Evolutionary conservation across 2,888 invertebrate species (phyloP).

Genomic region (Lepidochitona cinerea): DNA sequence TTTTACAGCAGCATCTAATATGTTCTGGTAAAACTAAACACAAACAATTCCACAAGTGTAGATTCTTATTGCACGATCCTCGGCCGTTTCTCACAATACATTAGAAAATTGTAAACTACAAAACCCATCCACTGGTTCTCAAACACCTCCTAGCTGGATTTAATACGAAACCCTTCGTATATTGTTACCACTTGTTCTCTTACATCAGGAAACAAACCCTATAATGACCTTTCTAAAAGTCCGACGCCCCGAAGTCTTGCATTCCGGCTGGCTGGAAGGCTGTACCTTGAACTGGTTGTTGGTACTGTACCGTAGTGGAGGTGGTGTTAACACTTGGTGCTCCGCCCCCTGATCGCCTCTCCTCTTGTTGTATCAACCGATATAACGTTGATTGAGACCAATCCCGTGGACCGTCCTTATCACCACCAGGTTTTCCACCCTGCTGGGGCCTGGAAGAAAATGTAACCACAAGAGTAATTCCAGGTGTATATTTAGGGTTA

Average conservation of each 20-base stretch:
- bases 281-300: not conserved
- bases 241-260: not conserved
- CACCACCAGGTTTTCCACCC: too few species aligned
- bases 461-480: not conserved
- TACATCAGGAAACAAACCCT: not conserved
- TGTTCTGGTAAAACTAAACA: too few species aligned
- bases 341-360: conserved; percentile 14
- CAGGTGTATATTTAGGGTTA: too few species aligned
- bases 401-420: conserved; percentile 30
- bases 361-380: conserved; percentile 46
- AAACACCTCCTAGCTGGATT: too few species aligned
- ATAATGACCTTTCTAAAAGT: too few species aligned
- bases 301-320: not conserved
- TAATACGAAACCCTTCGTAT: too few species aligned
- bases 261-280: not conserved
- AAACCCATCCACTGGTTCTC: too few species aligned
- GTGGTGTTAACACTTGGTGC: not conserved
- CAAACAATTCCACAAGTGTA: too few species aligned
- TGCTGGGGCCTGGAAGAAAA: not conserved
- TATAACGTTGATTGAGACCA: conserved; percentile 50
- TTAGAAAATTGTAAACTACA: too few species aligned
- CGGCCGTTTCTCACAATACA: not conserved
- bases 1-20: too few species aligned
- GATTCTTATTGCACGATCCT: not conserved
- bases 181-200: too few species aligned